Conservation (phyloP, 2,797 vertebrate species). For the Pelobates cultripes region DNA sequence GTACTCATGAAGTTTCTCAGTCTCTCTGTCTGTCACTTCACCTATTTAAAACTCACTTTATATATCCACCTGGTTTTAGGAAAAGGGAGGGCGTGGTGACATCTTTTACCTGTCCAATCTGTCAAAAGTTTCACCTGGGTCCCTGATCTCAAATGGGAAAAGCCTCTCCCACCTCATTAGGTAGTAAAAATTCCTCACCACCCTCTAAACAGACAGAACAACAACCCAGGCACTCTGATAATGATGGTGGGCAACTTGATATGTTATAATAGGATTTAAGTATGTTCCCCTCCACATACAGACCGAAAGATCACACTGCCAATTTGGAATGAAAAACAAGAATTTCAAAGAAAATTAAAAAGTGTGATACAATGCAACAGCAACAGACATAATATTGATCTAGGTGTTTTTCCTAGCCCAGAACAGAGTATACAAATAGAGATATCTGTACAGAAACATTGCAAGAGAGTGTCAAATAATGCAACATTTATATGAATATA, state of each 20-base stretch:
- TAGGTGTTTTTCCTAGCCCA: too few species aligned
- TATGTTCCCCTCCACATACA: too few species aligned
- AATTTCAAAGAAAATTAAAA: too few species aligned
- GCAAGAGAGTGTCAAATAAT: too few species aligned
- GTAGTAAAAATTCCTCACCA: conserved; percentile 82
- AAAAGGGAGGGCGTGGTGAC: conserved; percentile 83
- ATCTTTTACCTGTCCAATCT: conserved; percentile 90
- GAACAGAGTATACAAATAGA: too few species aligned
- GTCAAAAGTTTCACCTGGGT: conserved; percentile 85
- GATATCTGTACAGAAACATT: too few species aligned
- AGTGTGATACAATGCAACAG: too few species aligned
- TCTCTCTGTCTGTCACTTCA: conserved; percentile 76
- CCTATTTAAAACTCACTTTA: conserved; percentile 86
- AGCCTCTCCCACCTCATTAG: conserved; percentile 84
- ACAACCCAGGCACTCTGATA: conserved; percentile 16
- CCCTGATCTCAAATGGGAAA: conserved; percentile 79
- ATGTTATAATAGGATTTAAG: neutral
- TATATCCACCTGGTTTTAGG: conserved; percentile 85
- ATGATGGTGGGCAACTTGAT: conserved; percentile 11
- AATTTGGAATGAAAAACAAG: too few species aligned
- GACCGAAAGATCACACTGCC: too few species aligned
- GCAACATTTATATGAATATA: too few species aligned
- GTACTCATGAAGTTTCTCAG: conserved; percentile 73
- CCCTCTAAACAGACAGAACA: conserved; percentile 66
- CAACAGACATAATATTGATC: too few species aligned